phyloP scores from a whole-genome alignment of 2,888 invertebrate species.

The Lasioglossum zephyrum region DNA sequence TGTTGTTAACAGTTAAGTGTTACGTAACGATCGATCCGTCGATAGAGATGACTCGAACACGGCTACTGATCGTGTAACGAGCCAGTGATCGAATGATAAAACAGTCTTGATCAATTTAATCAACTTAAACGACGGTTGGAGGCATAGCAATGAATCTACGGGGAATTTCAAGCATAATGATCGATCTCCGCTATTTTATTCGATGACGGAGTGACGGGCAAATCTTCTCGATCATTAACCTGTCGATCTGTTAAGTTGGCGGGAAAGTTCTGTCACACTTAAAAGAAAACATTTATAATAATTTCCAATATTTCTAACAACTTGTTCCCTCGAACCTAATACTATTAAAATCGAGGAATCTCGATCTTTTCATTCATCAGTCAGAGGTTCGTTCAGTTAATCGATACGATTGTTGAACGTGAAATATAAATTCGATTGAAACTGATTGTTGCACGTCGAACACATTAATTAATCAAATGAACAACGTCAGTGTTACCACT shows the following conservation, averaged over 20 bases:
- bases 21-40: slow-evolving; percentile 11
- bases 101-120: neutral
- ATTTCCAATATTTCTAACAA: no score
- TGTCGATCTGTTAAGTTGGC: neutral
- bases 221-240: neutral
- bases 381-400: neutral
- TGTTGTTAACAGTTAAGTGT: neutral
- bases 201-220: neutral
- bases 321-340: no score
- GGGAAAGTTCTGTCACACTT: no score
- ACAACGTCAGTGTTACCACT: neutral
- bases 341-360: neutral
- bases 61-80: slow-evolving; percentile 5
- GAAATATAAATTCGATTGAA: neutral
- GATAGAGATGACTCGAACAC: neutral
- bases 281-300: no score
- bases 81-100: neutral
- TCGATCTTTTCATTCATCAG: neutral
- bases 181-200: neutral
- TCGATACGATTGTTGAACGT: neutral
- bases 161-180: neutral
- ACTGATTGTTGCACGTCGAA: neutral
- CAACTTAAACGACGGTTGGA: neutral
- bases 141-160: neutral
- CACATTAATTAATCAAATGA: neutral